Evolutionary conservation across 2,888 invertebrate species (phyloP), one percentile per base, ranked within the genome.

Genomic region (Melanophora roralis): DNA sequence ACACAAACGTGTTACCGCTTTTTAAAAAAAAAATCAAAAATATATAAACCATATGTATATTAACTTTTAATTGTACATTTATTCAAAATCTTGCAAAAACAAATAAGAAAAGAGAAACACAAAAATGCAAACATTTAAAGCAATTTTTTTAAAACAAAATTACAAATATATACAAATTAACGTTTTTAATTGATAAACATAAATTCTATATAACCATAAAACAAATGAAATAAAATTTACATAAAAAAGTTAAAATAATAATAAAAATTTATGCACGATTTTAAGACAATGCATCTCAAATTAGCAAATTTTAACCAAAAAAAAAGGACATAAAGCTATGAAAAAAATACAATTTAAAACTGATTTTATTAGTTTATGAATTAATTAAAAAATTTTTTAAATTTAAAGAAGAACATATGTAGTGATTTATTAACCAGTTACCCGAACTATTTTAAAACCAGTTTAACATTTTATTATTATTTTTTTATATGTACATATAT

Each of bases 241-340:
- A 65, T 11, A 55, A 60, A 38, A 72, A 19, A 19, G 21, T 36
- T n/a, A 51, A 72, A 55, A 32, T 9, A 60, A 62, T 38, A 27
- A 27, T 5, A 27, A 47, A 43, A 75, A 79, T 67, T 55, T 62
- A 67, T 79, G 75, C 75, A 80, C 67, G 67, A 67, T 74, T 49
- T 64, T 71, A 51, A 79, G 64, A 78, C 65, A 74, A 74, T 69
- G 75, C 69, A 71, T 77, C 47, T 62, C 51, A 82, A 80, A 73
- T 55, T 47, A 55, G 72, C 57, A 60, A 49, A 16, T 51, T 23
- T 16, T n/a, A 11, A n/a, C n/a, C n/a, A n/a, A n/a, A n/a, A 6
- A 38, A 71, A 81, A 62, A 45, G n/a, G 68, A 74, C 53, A 67
- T 55, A 74, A 73, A 73, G 79, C 79, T 68, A 76, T 78, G 76